Conservation (phyloP, 2,888 invertebrate species). For the Ennomos erosarius region DNA sequence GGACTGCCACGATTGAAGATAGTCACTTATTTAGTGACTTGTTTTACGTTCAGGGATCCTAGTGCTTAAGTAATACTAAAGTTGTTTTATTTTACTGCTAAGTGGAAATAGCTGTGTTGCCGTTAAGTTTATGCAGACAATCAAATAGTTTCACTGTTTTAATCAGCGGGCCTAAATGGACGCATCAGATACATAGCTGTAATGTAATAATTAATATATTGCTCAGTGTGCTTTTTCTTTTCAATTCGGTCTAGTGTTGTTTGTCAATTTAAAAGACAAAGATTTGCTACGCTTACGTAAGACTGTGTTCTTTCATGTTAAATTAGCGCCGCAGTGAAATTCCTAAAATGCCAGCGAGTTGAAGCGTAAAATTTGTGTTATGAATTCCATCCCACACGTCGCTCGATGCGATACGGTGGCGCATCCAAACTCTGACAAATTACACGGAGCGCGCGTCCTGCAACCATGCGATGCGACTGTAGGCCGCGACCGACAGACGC, state of each 20-base stretch:
- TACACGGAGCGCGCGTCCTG: not conserved
- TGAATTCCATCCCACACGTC: not conserved
- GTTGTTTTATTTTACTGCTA: conserved; percentile 28
- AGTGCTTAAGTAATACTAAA: conserved; percentile 26
- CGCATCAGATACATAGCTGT: not conserved
- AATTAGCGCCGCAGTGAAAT: too few relatives aligned
- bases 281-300: too few relatives aligned
- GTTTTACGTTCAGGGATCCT: conserved; percentile 37
- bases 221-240: not conserved
- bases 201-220: conserved; percentile 20
- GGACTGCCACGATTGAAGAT: conserved; percentile 38
- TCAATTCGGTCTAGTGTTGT: not conserved
- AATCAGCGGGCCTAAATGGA: conserved; percentile 16
- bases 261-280: not conserved
- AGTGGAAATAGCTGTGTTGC: conserved; percentile 26
- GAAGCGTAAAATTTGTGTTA: not conserved
- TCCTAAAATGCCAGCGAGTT: too few relatives aligned
- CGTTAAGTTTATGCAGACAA: conserved; percentile 23
- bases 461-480: not conserved
- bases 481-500: not conserved
- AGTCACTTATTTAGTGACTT: conserved; percentile 38
- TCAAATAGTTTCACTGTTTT: conserved; percentile 19
- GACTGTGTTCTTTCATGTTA: too few relatives aligned
- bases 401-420: not conserved
- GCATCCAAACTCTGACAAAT: not conserved